phyloP scores from a whole-genome alignment of 2,113 vertebrate species.

The Oryzias woworae region DNA sequence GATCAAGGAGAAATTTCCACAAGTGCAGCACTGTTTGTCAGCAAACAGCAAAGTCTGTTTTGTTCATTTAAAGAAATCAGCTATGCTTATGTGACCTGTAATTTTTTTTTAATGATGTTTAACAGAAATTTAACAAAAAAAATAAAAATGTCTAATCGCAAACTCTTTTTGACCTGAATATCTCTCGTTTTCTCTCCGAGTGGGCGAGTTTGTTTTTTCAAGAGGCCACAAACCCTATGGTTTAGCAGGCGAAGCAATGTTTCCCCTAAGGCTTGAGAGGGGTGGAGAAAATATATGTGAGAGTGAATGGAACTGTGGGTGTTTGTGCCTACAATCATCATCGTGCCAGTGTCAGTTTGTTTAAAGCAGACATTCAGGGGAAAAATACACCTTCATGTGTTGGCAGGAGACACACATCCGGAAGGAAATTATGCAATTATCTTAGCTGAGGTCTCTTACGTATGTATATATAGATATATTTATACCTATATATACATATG shows the following conservation, averaged over 20 bases:
- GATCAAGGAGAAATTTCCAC: too few relatives aligned
- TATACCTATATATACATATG: conserved; percentile 47
- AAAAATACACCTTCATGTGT: conserved; percentile 57
- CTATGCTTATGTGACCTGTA: not conserved
- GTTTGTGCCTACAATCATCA: conserved; percentile 22
- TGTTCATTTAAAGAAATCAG: too few relatives aligned
- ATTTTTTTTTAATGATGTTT: not conserved
- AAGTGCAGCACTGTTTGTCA: too few relatives aligned
- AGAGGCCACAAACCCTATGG: conserved; percentile 66
- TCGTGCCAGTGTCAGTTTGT: conserved; percentile 42
- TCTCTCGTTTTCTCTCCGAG: conserved; percentile 51
- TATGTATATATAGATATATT: too few relatives aligned
- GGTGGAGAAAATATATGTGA: conserved; percentile 47
- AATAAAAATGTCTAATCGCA: conserved; percentile 7
- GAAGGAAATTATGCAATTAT: conserved; percentile 72
- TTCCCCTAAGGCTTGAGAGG: conserved; percentile 49
- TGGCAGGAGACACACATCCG: conserved; percentile 34
- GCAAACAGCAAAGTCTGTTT: too few relatives aligned
- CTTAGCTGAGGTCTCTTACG: conserved; percentile 20
- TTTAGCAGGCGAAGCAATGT: conserved; percentile 58
- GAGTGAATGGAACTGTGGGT: conserved; percentile 48
- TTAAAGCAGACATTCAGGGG: conserved; percentile 32
- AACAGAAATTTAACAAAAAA: not conserved
- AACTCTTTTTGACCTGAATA: conserved; percentile 36
- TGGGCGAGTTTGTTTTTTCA: conserved; percentile 68